Percentiles rank a stretch among this genome's conserved stretches.
Evolutionary conservation across 2,888 invertebrate species (phyloP).

Genomic region (Aricia artaxerxes): DNA sequence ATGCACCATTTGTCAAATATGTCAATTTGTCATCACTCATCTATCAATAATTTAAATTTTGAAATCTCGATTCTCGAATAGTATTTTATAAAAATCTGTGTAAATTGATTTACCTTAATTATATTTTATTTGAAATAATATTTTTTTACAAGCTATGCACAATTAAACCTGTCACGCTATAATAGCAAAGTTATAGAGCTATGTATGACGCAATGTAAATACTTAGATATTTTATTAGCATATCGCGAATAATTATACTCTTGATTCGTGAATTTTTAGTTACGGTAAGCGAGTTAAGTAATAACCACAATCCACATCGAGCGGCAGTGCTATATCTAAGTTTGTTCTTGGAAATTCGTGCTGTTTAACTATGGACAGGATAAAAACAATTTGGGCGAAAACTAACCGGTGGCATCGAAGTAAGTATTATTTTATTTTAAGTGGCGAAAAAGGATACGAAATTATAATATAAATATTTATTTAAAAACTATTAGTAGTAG

Average conservation of each 20-base stretch:
- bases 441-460: background rate
- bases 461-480: too few species aligned
- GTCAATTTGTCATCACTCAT: too few species aligned
- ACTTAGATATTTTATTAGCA: background rate
- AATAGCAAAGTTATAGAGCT: background rate
- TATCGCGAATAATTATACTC: background rate
- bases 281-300: background rate
- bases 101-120: background rate
- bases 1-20: background rate
- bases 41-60: too few species aligned
- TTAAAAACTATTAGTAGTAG: too few species aligned
- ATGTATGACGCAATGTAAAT: conserved; percentile 6
- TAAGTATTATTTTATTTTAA: conserved; percentile 43
- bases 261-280: background rate
- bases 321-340: background rate
- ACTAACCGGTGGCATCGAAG: conserved; percentile 72
- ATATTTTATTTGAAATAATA: background rate
- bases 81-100: background rate
- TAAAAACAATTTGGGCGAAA: conserved; percentile 60
- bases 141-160: background rate
- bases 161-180: background rate
- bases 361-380: conserved; percentile 48
- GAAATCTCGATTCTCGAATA: too few species aligned
- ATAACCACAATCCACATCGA: background rate
- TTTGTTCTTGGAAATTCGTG: background rate